Evolutionary conservation across 2,797 vertebrate species (phyloP).

Genomic region (Mallotus villosus): DNA sequence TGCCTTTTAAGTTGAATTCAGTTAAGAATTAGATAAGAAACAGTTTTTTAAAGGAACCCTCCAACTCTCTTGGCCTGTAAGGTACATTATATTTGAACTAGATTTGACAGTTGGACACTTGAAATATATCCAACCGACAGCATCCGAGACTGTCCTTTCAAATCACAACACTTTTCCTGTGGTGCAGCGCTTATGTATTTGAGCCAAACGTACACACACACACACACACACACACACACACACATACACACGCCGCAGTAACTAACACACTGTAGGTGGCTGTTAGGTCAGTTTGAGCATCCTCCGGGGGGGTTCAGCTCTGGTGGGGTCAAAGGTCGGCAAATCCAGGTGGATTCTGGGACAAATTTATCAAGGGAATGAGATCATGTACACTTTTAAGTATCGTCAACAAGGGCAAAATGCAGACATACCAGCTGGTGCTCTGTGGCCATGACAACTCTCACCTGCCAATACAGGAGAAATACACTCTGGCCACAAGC

Average conservation of each 20-base stretch:
- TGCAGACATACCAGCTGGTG: constrained; percentile 73
- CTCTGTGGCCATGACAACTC: constrained; percentile 59
- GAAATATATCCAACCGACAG: constrained; percentile 29
- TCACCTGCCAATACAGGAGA: constrained; percentile 68
- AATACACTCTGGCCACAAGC: constrained; percentile 32
- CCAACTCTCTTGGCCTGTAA: constrained; percentile 22
- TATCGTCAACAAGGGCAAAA: constrained; percentile 76
- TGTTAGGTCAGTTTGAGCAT: constrained; percentile 69
- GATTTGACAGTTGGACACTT: constrained; percentile 40
- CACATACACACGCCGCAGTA: constrained; percentile 35
- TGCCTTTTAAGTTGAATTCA: constrained; percentile 71
- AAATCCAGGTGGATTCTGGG: constrained; percentile 76
- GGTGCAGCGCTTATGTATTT: constrained; percentile 20
- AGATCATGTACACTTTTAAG: constrained; percentile 82
- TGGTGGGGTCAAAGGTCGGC: constrained; percentile 72
- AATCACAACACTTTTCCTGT: constrained; percentile 33
- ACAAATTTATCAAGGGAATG: constrained; percentile 78
- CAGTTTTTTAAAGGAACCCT: constrained; percentile 41
- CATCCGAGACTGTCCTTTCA: constrained; percentile 38
- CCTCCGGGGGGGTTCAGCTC: constrained; percentile 55
- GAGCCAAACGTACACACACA: constrained; percentile 12
- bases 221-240: constrained; percentile 25
- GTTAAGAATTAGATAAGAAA: constrained; percentile 62
- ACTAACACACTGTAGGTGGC: constrained; percentile 45
- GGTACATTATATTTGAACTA: constrained; percentile 47